Evolutionary conservation across 2,113 vertebrate species (phyloP).

Genomic region (Gobio gobio): DNA sequence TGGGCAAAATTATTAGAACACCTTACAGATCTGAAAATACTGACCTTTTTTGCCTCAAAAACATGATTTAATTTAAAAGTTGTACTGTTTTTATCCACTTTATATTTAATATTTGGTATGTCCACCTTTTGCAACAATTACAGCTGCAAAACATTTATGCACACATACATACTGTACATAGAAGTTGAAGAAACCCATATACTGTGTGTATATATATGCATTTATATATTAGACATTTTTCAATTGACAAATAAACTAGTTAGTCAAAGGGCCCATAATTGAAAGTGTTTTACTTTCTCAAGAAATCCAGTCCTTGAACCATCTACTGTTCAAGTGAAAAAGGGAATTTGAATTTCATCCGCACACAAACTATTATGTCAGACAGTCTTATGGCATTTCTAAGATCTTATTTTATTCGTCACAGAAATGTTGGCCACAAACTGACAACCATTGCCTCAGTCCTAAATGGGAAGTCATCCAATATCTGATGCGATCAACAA

Average conservation of each 20-base stretch:
- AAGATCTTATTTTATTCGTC: slow-evolving; percentile 78
- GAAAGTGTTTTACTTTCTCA: slow-evolving; percentile 20
- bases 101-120: no score
- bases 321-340: neutral
- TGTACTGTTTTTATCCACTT: no score
- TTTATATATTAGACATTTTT: neutral
- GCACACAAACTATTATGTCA: slow-evolving; percentile 77
- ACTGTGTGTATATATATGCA: no score
- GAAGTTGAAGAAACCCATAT: no score
- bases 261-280: neutral
- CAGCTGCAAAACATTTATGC: neutral
- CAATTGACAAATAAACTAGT: neutral
- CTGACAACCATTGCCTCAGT: slow-evolving; percentile 80
- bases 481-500: slow-evolving; percentile 80
- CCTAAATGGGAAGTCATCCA: slow-evolving; percentile 80
- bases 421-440: slow-evolving; percentile 75
- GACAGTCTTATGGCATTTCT: slow-evolving; percentile 71
- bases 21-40: no score
- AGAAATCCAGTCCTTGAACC: neutral
- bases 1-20: no score
- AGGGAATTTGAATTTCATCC: slow-evolving; percentile 40
- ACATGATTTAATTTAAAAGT: no score
- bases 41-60: no score
- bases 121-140: no score
- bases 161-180: neutral